phyloP scores from a whole-genome alignment of 2,113 vertebrate genomes.

The Barbus barbus region DNA sequence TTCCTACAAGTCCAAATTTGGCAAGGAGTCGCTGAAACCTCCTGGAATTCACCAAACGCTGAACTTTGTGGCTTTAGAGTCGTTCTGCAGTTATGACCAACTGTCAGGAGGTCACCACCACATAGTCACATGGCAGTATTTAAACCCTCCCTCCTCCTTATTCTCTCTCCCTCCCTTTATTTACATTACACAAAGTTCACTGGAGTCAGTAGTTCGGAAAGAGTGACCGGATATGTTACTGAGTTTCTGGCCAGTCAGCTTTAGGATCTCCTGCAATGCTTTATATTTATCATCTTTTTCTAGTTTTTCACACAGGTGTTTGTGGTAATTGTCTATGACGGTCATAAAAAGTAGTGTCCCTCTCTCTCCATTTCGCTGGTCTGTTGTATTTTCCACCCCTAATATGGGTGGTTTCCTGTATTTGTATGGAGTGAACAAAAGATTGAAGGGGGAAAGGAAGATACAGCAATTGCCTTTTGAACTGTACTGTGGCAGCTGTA shows the following conservation, averaged over 20 bases:
- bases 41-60: slow-evolving; percentile 31
- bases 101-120: slow-evolving; percentile 53
- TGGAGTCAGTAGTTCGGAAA: neutral
- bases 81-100: slow-evolving; percentile 20
- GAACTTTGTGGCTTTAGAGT: slow-evolving; percentile 28
- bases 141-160: slow-evolving; percentile 24
- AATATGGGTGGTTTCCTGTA: slow-evolving; percentile 37
- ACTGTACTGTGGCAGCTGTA: neutral
- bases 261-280: neutral
- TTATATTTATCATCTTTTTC: neutral
- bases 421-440: slow-evolving; percentile 41
- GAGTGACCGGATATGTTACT: neutral
- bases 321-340: neutral
- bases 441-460: slow-evolving; percentile 22
- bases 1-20: neutral
- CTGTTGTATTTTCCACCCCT: slow-evolving; percentile 11
- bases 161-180: slow-evolving; percentile 23
- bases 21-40: neutral
- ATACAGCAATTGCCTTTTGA: neutral
- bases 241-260: slow-evolving; percentile 3
- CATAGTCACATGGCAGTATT: slow-evolving; percentile 52
- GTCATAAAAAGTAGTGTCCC: neutral
- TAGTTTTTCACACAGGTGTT: too few relatives aligned
- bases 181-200: slow-evolving; percentile 25
- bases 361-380: neutral